These are phyloP conservation scores for Tipula helvola DNA, from an alignment of 2,888 invertebrate genomes.

Conservation along the genomic window DNA sequence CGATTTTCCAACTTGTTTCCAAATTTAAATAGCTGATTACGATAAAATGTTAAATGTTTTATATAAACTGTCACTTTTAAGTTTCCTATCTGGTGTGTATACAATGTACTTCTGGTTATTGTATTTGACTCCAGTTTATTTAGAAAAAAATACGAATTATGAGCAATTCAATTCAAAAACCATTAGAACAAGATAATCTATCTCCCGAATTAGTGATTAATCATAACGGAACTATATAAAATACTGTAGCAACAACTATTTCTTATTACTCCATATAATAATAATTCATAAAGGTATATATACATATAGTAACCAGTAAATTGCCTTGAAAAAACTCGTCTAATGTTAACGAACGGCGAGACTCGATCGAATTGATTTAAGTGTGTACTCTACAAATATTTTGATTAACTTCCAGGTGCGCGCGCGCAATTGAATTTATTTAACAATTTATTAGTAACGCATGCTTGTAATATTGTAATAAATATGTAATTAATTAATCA, in stretches of 20 bases:
- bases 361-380: not conserved
- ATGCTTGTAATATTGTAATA: not conserved
- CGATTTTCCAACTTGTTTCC: too few relatives aligned
- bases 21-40: too few relatives aligned
- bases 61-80: too few relatives aligned
- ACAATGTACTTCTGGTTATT: too few relatives aligned
- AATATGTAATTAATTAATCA: not conserved
- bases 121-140: too few relatives aligned
- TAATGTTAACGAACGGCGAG: not conserved
- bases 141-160: not conserved
- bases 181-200: not conserved
- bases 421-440: too few relatives aligned
- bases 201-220: not conserved
- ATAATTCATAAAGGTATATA: not conserved
- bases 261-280: not conserved
- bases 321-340: not conserved
- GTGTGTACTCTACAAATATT: not conserved
- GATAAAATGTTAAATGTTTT: too few relatives aligned
- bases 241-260: not conserved
- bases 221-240: not conserved
- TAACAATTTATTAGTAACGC: not conserved
- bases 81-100: too few relatives aligned
- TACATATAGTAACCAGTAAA: not conserved
- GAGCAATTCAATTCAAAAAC: not conserved
- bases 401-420: not conserved